Base-by-base conservation (phyloP, 2,113 vertebrate genomes). In the Cyprinus carpio region DNA sequence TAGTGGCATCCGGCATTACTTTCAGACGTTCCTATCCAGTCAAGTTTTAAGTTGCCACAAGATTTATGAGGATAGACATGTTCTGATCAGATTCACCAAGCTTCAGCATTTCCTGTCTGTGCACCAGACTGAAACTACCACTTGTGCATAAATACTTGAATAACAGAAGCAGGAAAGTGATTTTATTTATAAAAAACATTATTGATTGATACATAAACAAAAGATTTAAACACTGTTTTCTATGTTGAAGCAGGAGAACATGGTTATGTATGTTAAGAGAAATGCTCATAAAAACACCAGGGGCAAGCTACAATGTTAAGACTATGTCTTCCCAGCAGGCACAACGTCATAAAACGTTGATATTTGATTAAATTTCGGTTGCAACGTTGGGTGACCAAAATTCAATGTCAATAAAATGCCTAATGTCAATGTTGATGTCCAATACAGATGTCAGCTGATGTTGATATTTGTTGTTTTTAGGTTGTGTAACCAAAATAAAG, bases 21-120 rank as follows among this genome's bases (percentile, higher is more conserved):
- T 82, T 77, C 83, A 18, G 79, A 56, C 40, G 10, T 43, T 84
- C 31, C 85, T 85, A 81, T 85, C 75, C 76, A 51, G 20, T 46
- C 10, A 72, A 75, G 40, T 10, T 43, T 43, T 43, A 43, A 43
- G 69, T 72, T n/a, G 20, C 62, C 43, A 27, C 65, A 34, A 64
- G 62, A 84, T 89, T 87, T 85, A 85, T 87, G 75, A 75, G 43
- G 74, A 87, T 82, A 37, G 81, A 60, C 85, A 64, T 58, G 69
- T 71, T 72, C 34, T 56, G 82, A 85, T 87, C 40, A 78, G 77
- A 81, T 62, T 79, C 37, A 2, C 74, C 29, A 67, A 67, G 37
- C 84, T 87, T 75, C 51, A 20, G 69, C 65, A 82, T 87, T 78
- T 85, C 43, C 54, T 87, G 62, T 65, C 67, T 15, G 54, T 13